A percentile compares a stretch with the other conserved stretches of the same genome.
Conservation (phyloP, 1,140 invertebrate species). For the Cyclina sinensis region DNA sequence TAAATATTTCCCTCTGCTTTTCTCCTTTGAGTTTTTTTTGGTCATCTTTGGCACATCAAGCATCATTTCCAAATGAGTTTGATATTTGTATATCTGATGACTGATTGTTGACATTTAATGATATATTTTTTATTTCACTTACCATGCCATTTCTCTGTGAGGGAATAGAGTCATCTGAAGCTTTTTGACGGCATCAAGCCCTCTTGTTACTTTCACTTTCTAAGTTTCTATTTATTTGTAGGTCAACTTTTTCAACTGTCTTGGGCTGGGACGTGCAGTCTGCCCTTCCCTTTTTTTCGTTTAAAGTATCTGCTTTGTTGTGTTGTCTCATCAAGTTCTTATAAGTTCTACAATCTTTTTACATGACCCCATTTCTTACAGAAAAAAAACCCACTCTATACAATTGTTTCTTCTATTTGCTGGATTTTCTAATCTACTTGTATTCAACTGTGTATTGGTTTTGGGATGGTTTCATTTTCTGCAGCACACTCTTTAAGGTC, state of each 20-base stretch:
- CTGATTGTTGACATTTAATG: no score
- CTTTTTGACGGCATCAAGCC: no score
- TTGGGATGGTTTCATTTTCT: background rate
- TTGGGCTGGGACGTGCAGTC: no score
- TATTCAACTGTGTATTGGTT: no score
- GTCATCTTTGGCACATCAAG: background rate
- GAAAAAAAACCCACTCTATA: slow-evolving; percentile 28
- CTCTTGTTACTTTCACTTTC: no score
- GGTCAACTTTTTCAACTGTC: no score
- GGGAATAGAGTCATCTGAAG: slow-evolving; percentile 16
- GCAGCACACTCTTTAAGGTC: background rate
- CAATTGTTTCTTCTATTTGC: no score
- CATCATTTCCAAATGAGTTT: background rate
- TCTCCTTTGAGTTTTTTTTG: background rate
- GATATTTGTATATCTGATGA: no score
- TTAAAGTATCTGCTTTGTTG: background rate
- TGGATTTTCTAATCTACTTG: no score
- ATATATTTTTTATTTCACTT: background rate
- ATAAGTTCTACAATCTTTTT: background rate
- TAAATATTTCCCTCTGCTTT: background rate
- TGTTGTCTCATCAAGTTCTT: background rate
- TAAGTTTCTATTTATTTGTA: no score
- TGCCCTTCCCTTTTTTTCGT: no score
- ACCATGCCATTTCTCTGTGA: background rate
- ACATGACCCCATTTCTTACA: slow-evolving; percentile 29